Evolutionary conservation across 2,888 invertebrate genomes (phyloP).

Genomic region (Drosophila kanekoi): DNA sequence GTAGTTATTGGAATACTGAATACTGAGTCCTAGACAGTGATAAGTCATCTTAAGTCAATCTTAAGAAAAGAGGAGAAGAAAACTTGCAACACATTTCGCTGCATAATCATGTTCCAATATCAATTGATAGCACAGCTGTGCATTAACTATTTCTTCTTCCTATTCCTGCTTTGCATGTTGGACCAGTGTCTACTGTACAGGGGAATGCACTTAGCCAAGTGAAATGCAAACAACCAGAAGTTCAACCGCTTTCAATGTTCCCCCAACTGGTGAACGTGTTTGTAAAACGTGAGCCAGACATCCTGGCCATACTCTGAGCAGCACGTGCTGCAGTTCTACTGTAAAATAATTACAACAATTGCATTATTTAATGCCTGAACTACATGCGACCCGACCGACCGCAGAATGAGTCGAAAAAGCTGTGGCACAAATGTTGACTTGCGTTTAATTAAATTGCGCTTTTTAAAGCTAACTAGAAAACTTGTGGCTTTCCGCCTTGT

Average conservation of each 20-base stretch:
- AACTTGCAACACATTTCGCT: not conserved
- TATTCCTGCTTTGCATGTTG: not conserved
- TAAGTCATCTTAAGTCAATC: too few relatives aligned
- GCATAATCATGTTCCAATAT: conserved; percentile 6
- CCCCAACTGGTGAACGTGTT: conserved; percentile 7
- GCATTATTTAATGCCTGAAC: conserved; percentile 55
- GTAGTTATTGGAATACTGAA: too few relatives aligned
- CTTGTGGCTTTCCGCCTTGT: conserved; percentile 56
- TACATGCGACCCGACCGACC: not conserved
- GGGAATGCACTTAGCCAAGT: conserved; percentile 36
- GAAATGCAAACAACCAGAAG: conserved; percentile 27
- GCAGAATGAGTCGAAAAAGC: conserved; percentile 13
- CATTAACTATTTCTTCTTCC: not conserved
- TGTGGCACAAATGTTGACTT: conserved; percentile 47
- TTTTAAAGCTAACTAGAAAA: conserved; percentile 74
- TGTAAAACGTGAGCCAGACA: conserved; percentile 25
- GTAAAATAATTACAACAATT: conserved; percentile 69
- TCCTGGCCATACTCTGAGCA: conserved; percentile 16
- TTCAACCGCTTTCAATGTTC: not conserved
- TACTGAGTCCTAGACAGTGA: too few relatives aligned
- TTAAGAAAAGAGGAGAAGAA: too few relatives aligned
- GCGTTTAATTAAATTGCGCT: conserved; percentile 69
- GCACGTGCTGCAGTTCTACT: conserved; percentile 63
- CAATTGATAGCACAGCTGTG: conserved; percentile 18
- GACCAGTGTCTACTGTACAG: conserved; percentile 18